These are phyloP conservation scores for Callocephalon fimbriatum DNA, from an alignment of 2,113 vertebrate genomes.

Conservation along the genomic window DNA sequence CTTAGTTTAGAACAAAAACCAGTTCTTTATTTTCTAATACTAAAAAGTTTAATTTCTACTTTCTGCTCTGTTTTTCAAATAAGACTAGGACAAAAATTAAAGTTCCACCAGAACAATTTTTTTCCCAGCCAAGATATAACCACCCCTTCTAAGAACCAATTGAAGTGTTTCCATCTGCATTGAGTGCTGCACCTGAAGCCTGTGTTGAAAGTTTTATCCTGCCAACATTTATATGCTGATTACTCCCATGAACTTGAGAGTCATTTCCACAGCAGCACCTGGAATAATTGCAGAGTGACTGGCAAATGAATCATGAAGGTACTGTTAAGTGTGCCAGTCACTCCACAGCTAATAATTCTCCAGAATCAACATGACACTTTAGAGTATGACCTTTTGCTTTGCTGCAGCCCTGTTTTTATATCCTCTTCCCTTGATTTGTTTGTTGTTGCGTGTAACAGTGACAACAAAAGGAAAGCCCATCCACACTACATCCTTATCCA, in stretches of 20 bases:
- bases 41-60: neutral
- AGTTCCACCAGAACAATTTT: neutral
- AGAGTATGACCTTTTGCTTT: slow-evolving; percentile 73
- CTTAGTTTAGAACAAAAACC: neutral
- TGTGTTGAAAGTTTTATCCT: slow-evolving; percentile 63
- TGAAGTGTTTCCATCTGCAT: slow-evolving; percentile 68
- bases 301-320: slow-evolving; percentile 75
- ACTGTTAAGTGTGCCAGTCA: slow-evolving; percentile 77
- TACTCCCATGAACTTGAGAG: slow-evolving; percentile 78
- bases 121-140: slow-evolving; percentile 44
- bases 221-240: slow-evolving; percentile 78
- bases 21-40: neutral
- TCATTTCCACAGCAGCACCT: slow-evolving; percentile 80
- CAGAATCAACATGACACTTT: slow-evolving; percentile 63
- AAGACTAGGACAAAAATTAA: neutral
- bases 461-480: slow-evolving; percentile 74
- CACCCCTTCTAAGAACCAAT: slow-evolving; percentile 24
- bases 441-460: slow-evolving; percentile 70
- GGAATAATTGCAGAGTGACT: slow-evolving; percentile 84
- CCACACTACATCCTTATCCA: slow-evolving; percentile 58
- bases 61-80: neutral
- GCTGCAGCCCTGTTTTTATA: slow-evolving; percentile 66
- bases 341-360: slow-evolving; percentile 72
- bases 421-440: slow-evolving; percentile 61
- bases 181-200: slow-evolving; percentile 75